Base-by-base conservation (phyloP, 2,888 invertebrate species). In the Magallana nippona region DNA sequence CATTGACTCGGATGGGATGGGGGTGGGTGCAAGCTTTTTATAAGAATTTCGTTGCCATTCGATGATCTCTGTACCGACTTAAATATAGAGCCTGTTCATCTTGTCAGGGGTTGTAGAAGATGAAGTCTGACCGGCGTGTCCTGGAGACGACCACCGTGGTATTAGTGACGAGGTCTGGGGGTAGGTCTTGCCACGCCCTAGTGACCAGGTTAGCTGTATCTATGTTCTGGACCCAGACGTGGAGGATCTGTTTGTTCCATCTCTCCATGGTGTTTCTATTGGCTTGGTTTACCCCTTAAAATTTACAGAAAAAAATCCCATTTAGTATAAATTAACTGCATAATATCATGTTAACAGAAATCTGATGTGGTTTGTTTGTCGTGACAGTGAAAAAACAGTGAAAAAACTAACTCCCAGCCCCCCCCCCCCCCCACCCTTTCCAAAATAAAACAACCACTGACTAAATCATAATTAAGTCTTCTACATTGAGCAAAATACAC, bases 171-270 rank as follows among this genome's bases (percentile, higher is more conserved):
- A 92, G 78, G 27, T 90, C 89, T 5, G 82, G 81, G 1, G 88
- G 84, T 5, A 93, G 78, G 3, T 77, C 79, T 44, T 89, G 63
- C 84, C 90, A 93, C 8, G 91, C 91, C 55, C 87, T 85, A 22
- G 88, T 85, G n/a, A 93, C 81, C 1, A 89, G 86, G 79, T 91
- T 87, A 17, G 93, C 91, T 10, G 90, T 88, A 58, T 90, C 85
- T n/a, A 87, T 85, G 44, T 89, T 90, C 15, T 90, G 89, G 10
- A 92, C 91, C 94, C 94, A 94, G 10, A 93, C 90, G 88, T 94
- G 94, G 11, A 94, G 86, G 79, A 94, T 91, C 89, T 94, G 93
- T 86, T 93, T 93, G 84, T 86, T 86, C 94, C 94, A 94, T 32
- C 89, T 89, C 79, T 92, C 92, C 83, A 91, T 82, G 0, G 92